Conservation (phyloP, 2,888 invertebrate species). For the Dicycla oo region DNA sequence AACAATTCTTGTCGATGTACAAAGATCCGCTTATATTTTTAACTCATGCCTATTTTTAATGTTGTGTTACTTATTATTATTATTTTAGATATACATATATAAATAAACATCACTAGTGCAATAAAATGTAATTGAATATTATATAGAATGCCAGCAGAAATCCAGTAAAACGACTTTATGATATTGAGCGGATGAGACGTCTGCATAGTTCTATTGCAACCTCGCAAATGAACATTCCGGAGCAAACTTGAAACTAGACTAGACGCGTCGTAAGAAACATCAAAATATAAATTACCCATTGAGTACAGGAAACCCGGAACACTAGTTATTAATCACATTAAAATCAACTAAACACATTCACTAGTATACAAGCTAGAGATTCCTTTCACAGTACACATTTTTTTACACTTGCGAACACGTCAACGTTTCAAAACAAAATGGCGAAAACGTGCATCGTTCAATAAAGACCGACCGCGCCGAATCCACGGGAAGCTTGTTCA, state of each 20-base stretch:
- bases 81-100: background rate
- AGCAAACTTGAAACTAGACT: background rate
- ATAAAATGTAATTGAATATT: background rate
- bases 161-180: background rate
- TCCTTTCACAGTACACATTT: constrained; percentile 62
- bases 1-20: background rate
- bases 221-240: constrained; percentile 37
- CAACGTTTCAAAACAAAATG: constrained; percentile 72
- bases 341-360: constrained; percentile 40
- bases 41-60: background rate
- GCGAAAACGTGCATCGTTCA: constrained; percentile 61
- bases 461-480: constrained; percentile 33
- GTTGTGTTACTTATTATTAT: background rate
- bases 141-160: background rate
- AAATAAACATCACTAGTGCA: background rate
- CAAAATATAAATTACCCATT: constrained; percentile 61
- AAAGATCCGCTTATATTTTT: background rate
- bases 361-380: constrained; percentile 41
- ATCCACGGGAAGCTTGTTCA: constrained; percentile 34
- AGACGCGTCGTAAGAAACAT: constrained; percentile 20
- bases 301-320: constrained; percentile 28
- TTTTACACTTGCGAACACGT: constrained; percentile 65
- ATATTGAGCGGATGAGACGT: constrained; percentile 33
- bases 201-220: constrained; percentile 29
- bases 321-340: constrained; percentile 39